Percentiles rank a stretch among this genome's conserved stretches.
Evolutionary conservation across 1,140 invertebrate species (phyloP).

Genomic region (Caenorhabditis inopinata): DNA sequence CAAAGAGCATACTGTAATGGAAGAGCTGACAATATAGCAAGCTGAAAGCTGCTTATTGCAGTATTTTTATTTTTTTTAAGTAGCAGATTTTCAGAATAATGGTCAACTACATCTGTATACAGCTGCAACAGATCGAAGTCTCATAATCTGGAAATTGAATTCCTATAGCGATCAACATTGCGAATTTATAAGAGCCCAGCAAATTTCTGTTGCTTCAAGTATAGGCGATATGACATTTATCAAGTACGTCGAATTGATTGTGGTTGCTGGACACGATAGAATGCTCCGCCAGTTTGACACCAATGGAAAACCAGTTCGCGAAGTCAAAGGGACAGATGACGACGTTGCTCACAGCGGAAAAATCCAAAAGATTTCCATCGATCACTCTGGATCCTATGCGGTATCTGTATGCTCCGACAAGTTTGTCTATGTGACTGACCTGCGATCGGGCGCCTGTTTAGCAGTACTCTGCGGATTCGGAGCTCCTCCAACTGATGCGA

Average conservation of each 20-base stretch:
- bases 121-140: not conserved
- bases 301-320: not conserved
- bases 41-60: too few relatives aligned
- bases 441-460: not conserved
- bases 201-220: not conserved
- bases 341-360: slow-evolving; percentile 24
- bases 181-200: not conserved
- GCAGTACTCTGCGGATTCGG: slow-evolving; percentile 7
- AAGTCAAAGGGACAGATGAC: slow-evolving; percentile 15
- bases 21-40: too few relatives aligned
- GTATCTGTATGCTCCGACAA: not conserved
- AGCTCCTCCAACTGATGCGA: not conserved
- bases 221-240: slow-evolving; percentile 10
- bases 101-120: slow-evolving; percentile 1
- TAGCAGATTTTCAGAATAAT: not conserved
- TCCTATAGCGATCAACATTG: slow-evolving; percentile 6
- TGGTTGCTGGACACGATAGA: not conserved
- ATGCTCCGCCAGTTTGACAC: slow-evolving; percentile 10
- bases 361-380: not conserved
- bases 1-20: too few relatives aligned
- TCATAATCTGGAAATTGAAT: slow-evolving; percentile 13
- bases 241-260: not conserved
- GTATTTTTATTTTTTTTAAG: too few relatives aligned
- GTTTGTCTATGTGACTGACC: not conserved
- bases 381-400: slow-evolving; percentile 18